Evolutionary conservation across 2,113 vertebrate genomes (phyloP), one percentile per base, ranked within the genome.

Genomic region (Pithys albifrons): DNA sequence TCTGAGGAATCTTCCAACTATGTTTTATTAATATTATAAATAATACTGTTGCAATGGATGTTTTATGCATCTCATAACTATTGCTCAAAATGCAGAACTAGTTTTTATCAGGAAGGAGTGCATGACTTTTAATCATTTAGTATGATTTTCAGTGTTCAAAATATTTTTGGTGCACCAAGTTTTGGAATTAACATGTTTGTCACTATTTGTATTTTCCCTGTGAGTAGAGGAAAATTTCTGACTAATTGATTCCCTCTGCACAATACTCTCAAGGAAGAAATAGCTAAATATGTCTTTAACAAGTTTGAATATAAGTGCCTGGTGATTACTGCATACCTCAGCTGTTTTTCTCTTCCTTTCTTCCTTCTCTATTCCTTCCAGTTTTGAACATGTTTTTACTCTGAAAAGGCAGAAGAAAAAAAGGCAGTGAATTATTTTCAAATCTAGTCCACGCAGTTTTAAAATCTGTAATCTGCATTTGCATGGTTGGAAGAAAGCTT

Each of bases 271-370:
- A 27, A 89, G 58, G 19, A 88, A 88, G 28, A 93, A 96, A 79
- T 79, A 73, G 33, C 20, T 85, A 65, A 29, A 91, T 93, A 49
- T 59, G 24, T 71, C 51, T 93, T 81, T 65, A 85, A 51, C 35
- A 72, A 85, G 6, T 69, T 72, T 78, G 33, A 67, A 61, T 78
- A 29, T 14, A 89, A 85, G 43, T 85, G 29, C 28, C 41, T 64
- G 37, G 48, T 91, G 24, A 79, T 93, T 85, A 31, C 66, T 72
- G 12, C 52, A 27, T 71, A 54, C 28, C 23, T 80, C 55, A 62
- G 28, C 17, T 86, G 10, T 19, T 88, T 77, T 48, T 73, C 11
- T 15, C 12, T 71, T 91, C 8, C 46, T 80, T 83, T 79, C 37
- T 91, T 84, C 14, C 14, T 52, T 88, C 37, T 67, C 8, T 75